phyloP scores from a whole-genome alignment of 2,888 invertebrate species.

The Macroteleia sp. region DNA sequence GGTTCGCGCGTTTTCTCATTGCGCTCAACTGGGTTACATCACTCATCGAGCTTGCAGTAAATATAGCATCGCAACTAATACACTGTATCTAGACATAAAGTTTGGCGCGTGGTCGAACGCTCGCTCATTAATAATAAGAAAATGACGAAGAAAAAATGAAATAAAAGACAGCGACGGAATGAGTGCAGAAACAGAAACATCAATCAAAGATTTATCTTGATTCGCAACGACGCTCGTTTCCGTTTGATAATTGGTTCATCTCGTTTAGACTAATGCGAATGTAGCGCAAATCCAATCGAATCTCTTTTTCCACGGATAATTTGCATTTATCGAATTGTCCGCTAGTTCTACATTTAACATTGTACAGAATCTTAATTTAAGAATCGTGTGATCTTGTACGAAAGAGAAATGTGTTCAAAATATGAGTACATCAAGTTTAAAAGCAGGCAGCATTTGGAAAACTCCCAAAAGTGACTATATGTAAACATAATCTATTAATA shows the following conservation, averaged over 20 bases:
- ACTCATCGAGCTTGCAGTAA: conserved; percentile 59
- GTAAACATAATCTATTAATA: too few relatives aligned
- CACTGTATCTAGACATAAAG: conserved; percentile 42
- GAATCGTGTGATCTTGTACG: too few relatives aligned
- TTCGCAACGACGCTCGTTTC: conserved; percentile 9
- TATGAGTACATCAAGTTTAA: too few relatives aligned
- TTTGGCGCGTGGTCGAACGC: conserved; percentile 58
- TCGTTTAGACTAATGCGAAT: background rate
- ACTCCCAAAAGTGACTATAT: too few relatives aligned
- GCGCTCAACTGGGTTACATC: conserved; percentile 57
- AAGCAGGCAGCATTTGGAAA: too few relatives aligned
- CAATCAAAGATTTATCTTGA: conserved; percentile 4
- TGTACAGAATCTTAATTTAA: too few relatives aligned
- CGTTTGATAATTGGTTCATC: conserved; percentile 9
- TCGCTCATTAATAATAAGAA: conserved; percentile 21
- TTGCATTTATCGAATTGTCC: too few relatives aligned
- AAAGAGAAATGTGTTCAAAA: too few relatives aligned
- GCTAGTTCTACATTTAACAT: too few relatives aligned
- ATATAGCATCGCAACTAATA: conserved; percentile 48
- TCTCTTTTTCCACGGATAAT: too few relatives aligned
- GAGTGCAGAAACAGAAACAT: background rate
- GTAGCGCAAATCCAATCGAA: too few relatives aligned
- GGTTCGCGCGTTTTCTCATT: conserved; percentile 39
- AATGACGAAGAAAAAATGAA: background rate
- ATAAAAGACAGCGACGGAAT: background rate